Evolutionary conservation across 2,888 invertebrate species (phyloP), one percentile per base, ranked within the genome.

Genomic region (Epirrhoe tristata): DNA sequence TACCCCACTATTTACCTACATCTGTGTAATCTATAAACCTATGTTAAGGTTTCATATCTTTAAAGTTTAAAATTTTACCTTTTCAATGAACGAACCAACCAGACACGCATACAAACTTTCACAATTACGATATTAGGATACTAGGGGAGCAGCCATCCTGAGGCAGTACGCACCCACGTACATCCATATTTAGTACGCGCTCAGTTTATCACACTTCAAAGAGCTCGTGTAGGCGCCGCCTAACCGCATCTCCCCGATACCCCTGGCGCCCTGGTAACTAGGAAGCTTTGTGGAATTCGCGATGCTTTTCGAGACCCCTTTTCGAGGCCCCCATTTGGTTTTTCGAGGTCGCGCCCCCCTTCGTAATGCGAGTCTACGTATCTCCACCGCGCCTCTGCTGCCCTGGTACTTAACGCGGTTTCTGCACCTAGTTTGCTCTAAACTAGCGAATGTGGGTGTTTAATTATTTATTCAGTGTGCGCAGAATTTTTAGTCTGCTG

Each of bases 281-380:
- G 87, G 89, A 90, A 88, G 91, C 91, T 91, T 89, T 90, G 91
- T 88, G 90, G 89, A 90, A 87, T 90, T 90, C 87, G 87, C 89
- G 86, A 86, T 87, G 89, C 88, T 87, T 87, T 87, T 86, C 85
- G 87, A 85, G 85, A 84, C 86, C 89, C 89, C 87, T 36, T 36
- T 36, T 36, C 36, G 46, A 46, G 46, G 46, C 16, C 48, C 14
- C 48, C 39, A 85, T 89, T 89, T 82, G 89, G 90, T 89, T 91
- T 91, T 91, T 91, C 89, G 91, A 90, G 90, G 90, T 88, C 90
- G 86, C 81, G 78, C 68, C 81, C 84, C 81, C 78, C 79, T 72
- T 79, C 78, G 81, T 84, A 85, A 86, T 83, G 79, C 82, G 82
- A 83, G 84, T 77, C 76, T 80, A 63, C 62, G 54, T 77, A 73